Evolutionary conservation across 2,888 invertebrate species (phyloP).

Genomic region (Dusona sp.): DNA sequence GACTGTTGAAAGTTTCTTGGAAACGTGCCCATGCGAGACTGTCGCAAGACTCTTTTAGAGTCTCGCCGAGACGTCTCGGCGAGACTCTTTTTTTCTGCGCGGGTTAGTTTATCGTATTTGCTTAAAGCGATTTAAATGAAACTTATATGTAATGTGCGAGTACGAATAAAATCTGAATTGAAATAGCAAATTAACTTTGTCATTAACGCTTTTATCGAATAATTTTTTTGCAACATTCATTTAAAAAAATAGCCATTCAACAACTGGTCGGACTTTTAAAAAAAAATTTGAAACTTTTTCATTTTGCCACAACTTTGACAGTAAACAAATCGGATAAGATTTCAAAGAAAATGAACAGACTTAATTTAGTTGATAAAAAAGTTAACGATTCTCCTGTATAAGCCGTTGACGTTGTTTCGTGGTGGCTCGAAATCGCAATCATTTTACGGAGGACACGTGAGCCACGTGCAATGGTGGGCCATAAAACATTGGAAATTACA

Average conservation of each 20-base stretch:
- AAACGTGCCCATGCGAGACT: too few relatives aligned
- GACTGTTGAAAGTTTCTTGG: too few relatives aligned
- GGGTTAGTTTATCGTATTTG: not conserved
- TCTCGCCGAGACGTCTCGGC: too few relatives aligned
- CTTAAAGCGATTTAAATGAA: not conserved
- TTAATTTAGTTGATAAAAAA: not conserved
- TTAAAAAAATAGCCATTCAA: not conserved
- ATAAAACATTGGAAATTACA: conserved; percentile 24
- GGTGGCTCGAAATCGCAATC: conserved; percentile 19
- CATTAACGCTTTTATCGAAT: not conserved
- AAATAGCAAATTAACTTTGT: not conserved
- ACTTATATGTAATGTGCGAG: not conserved
- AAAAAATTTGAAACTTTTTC: too few relatives aligned
- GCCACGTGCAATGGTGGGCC: not conserved
- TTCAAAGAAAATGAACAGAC: not conserved
- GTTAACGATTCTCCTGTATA: not conserved
- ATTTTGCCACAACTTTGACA: not conserved
- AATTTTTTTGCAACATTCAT: too few relatives aligned
- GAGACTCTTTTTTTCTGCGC: too few relatives aligned
- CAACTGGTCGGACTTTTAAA: not conserved
- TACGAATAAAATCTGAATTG: not conserved
- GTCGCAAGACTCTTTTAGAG: too few relatives aligned
- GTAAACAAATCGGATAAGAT: not conserved
- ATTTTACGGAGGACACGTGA: conserved; percentile 30
- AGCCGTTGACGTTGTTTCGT: not conserved